Evolutionary conservation across 2,113 vertebrate genomes (phyloP).

Genomic region (Dasyprocta punctata): DNA sequence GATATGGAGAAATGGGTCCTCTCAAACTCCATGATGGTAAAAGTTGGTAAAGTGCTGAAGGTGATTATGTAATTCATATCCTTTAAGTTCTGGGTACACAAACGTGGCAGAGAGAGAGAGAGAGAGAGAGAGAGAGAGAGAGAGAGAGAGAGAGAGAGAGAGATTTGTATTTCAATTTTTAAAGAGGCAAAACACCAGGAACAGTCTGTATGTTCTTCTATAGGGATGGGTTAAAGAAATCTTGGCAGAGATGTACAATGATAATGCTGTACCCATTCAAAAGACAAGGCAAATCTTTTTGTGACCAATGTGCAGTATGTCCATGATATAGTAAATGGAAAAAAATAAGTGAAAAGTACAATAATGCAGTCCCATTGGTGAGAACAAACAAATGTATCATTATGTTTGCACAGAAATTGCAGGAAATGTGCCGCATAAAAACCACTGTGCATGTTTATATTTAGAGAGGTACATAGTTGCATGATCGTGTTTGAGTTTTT

Average conservation of each 20-base stretch:
- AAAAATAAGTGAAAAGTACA: background rate
- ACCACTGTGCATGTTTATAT: background rate
- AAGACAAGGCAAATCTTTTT: background rate
- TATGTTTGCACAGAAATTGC: background rate
- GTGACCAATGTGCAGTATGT: background rate
- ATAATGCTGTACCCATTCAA: background rate
- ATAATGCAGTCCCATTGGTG: background rate
- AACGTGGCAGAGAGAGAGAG: too few relatives aligned
- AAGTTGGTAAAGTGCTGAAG: background rate
- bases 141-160: too few relatives aligned
- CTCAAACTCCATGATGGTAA: background rate
- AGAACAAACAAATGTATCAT: background rate
- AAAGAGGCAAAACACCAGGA: constrained; percentile 50
- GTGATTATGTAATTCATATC: background rate
- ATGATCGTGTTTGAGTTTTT: background rate
- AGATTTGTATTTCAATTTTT: background rate
- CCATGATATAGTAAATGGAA: background rate
- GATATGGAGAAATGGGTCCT: background rate
- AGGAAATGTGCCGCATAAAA: background rate
- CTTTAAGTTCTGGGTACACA: background rate
- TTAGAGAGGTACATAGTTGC: background rate
- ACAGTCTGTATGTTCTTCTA: background rate
- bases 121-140: background rate
- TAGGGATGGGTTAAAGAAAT: background rate
- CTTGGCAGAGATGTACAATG: background rate